These are phyloP conservation scores for Gasterosteus nipponicus DNA, from an alignment of 2,113 vertebrate genomes.

Conservation along the genomic window DNA sequence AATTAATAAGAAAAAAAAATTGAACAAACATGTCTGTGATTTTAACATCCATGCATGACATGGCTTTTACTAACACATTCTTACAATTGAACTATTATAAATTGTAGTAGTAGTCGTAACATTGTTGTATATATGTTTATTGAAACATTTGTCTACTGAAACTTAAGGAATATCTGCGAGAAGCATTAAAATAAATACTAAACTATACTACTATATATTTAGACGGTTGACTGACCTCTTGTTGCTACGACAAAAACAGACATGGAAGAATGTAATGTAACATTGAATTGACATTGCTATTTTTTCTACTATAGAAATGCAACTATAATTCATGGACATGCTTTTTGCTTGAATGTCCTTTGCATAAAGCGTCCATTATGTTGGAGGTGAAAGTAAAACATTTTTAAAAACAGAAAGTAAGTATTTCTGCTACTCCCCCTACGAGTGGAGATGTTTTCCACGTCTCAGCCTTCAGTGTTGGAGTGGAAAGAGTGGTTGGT, in stretches of 20 bases:
- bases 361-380: constrained; percentile 41
- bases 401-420: neutral
- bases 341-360: constrained; percentile 15
- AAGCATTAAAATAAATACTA: neutral
- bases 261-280: neutral
- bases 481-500: constrained; percentile 45
- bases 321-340: neutral
- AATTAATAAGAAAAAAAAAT: neutral
- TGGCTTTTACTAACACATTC: neutral
- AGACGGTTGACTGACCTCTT: neutral
- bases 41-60: neutral
- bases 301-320: neutral
- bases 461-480: neutral
- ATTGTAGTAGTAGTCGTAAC: neutral
- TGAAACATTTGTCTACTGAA: neutral
- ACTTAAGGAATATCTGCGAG: constrained; percentile 4
- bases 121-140: neutral
- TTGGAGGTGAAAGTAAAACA: constrained; percentile 30
- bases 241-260: neutral
- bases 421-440: constrained; percentile 17
- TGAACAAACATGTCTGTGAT: neutral
- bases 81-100: neutral
- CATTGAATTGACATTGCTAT: neutral
- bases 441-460: constrained; percentile 31
- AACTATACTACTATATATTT: neutral